Evolutionary conservation across 1,140 invertebrate genomes (phyloP).

Genomic region (Drosophila grimshawi): DNA sequence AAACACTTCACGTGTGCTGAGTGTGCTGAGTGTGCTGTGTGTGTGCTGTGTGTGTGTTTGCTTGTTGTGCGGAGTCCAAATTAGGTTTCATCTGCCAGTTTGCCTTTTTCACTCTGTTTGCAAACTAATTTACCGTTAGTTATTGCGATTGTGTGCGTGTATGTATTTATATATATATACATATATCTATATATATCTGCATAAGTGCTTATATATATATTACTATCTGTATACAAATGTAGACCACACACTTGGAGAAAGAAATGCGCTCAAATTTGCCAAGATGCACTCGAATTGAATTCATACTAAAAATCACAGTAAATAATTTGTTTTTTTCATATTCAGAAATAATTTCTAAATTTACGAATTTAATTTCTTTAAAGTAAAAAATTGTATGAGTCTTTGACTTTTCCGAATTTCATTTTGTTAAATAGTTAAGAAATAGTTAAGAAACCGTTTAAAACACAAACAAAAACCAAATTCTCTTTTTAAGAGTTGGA

Average conservation of each 20-base stretch:
- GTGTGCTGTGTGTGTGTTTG: constrained; percentile 14
- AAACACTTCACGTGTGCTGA: constrained; percentile 36
- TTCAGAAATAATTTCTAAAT: no score
- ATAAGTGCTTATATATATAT: background rate
- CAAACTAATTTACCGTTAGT: constrained; percentile 82
- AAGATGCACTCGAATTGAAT: background rate
- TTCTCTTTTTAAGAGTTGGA: no score
- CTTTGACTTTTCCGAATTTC: no score
- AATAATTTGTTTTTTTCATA: no score
- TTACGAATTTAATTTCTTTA: no score
- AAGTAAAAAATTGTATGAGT: no score
- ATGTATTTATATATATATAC: constrained; percentile 14
- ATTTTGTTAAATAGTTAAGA: no score
- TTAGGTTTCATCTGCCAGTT: constrained; percentile 80
- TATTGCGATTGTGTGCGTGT: constrained; percentile 58
- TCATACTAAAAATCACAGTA: background rate
- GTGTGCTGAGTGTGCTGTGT: constrained; percentile 12
- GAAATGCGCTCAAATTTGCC: background rate
- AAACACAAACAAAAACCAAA: no score
- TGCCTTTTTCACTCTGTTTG: constrained; percentile 78
- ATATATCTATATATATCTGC: constrained; percentile 4
- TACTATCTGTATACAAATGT: constrained; percentile 2
- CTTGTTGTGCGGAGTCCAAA: constrained; percentile 49
- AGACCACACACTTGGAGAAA: background rate
- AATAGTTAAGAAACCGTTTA: no score